Base-by-base conservation (phyloP, 2,113 vertebrate genomes). In the Sylvicapra grimmia region DNA sequence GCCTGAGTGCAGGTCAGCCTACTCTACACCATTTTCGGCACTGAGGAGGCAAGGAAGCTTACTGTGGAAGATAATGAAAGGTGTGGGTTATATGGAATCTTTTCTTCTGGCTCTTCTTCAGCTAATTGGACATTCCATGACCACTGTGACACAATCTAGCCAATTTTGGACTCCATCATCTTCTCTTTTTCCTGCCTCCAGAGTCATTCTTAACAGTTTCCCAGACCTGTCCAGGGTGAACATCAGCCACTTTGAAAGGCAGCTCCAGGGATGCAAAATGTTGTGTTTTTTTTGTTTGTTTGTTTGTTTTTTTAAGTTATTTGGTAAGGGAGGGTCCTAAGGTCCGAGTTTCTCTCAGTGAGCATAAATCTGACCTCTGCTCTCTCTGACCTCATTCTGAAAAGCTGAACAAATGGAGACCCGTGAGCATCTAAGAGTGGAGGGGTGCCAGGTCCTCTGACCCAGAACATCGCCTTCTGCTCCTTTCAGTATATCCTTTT, bases 361-460 rank as follows among this genome's bases (percentile, higher is more conserved):
- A 94, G 68, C 18, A 83, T 82, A 97, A 90, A 63, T 91, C 33
- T 94, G 95, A 95, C 93, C 86, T 95, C 19, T 63, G 54, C 40
- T 91, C n/a, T 72, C 49, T 82, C 36, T 95, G 86, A 29, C 89
- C 93, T 97, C 40, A 44, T 95, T 95, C 54, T 97, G 44, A 77
- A 95, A 92, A 97, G 86, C 94, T 33, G 31, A 93, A 95, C 65
- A 96, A 87, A 92, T 63, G 87, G 91, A 91, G 93, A 96, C 44
- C 58, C 59, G 33, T 0, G 56, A 65, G 27, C 16, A 4, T 79
- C 51, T 94, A 86, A 87, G 75, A 95, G 82, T 47, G 51, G 84
- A 92, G 47, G 33, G 94, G 13, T 49, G 33, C 59, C 77, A 96
- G 75, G 31, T 56, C 79, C 61, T 97, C 59, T 90, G 82, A 95